A percentile compares a stretch with the other conserved stretches of the same genome.
These are phyloP conservation scores for Pangasianodon hypophthalmus DNA, from an alignment of 2,113 vertebrate species.

Conservation along the genomic window DNA sequence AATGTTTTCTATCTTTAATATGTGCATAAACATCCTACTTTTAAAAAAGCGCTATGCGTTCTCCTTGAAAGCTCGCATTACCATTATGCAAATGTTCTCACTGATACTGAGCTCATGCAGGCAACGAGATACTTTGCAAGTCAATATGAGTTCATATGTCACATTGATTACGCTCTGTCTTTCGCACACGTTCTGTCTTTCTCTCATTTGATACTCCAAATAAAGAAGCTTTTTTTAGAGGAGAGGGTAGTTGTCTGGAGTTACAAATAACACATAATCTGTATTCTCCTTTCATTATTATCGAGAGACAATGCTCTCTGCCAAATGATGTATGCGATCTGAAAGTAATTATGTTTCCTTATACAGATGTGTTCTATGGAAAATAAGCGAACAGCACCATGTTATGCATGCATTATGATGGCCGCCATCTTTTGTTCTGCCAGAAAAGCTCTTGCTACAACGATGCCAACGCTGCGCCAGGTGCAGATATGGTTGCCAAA, in stretches of 20 bases:
- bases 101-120: background rate
- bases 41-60: background rate
- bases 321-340: background rate
- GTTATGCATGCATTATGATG: background rate
- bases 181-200: background rate
- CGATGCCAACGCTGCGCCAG: constrained; percentile 14
- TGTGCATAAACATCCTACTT: background rate
- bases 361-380: background rate
- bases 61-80: constrained; percentile 22
- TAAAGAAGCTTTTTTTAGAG: background rate
- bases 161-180: background rate
- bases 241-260: background rate
- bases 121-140: constrained; percentile 20
- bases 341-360: background rate
- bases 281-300: background rate
- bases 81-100: constrained; percentile 19
- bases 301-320: background rate
- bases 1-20: background rate
- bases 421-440: background rate
- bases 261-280: background rate
- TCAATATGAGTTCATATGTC: constrained; percentile 23
- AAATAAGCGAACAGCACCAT: background rate
- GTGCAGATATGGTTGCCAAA: constrained; percentile 35
- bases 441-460: background rate
- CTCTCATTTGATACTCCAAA: constrained; percentile 7